phyloP scores from a whole-genome alignment of 1,140 invertebrate species.

The Drosophila aff. region DNA sequence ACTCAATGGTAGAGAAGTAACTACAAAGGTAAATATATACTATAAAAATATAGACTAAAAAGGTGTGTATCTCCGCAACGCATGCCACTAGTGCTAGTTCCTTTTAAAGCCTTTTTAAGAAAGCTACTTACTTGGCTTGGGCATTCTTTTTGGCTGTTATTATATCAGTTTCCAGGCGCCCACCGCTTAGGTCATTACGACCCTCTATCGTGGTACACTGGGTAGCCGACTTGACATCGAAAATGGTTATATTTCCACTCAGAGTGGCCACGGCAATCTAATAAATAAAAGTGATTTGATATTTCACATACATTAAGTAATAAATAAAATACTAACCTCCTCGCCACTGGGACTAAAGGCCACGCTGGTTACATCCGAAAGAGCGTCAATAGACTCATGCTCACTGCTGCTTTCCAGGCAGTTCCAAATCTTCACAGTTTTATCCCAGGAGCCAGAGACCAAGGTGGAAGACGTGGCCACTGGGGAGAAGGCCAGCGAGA shows the following conservation, averaged over 20 bases:
- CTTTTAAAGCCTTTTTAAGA: not conserved
- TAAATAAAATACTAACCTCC: conserved; percentile 86
- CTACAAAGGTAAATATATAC: conserved; percentile 85
- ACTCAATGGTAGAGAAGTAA: conserved; percentile 95
- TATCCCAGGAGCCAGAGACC: conserved; percentile 97
- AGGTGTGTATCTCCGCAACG: not conserved
- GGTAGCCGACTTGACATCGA: conserved; percentile 89
- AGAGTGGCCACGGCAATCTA: conserved; percentile 95
- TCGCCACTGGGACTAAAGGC: conserved; percentile 94
- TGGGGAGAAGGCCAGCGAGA: conserved; percentile 93
- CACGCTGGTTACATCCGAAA: conserved; percentile 93
- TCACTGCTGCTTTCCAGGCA: conserved; percentile 90
- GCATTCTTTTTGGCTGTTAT: conserved; percentile 94
- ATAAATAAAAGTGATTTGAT: not conserved
- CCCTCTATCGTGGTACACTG: conserved; percentile 95
- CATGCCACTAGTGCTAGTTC: not conserved
- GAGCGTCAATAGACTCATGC: conserved; percentile 93
- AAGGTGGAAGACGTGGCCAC: conserved; percentile 89
- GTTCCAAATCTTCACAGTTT: conserved; percentile 96
- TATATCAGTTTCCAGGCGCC: conserved; percentile 92
- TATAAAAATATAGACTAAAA: not conserved
- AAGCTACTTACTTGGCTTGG: conserved; percentile 91
- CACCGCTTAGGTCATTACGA: conserved; percentile 93
- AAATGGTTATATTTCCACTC: conserved; percentile 95
- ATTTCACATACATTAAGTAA: too few relatives aligned